Percentiles rank a stretch among this genome's conserved stretches.
Conservation (phyloP, 2,113 vertebrate species). For the Ursus arctos region DNA sequence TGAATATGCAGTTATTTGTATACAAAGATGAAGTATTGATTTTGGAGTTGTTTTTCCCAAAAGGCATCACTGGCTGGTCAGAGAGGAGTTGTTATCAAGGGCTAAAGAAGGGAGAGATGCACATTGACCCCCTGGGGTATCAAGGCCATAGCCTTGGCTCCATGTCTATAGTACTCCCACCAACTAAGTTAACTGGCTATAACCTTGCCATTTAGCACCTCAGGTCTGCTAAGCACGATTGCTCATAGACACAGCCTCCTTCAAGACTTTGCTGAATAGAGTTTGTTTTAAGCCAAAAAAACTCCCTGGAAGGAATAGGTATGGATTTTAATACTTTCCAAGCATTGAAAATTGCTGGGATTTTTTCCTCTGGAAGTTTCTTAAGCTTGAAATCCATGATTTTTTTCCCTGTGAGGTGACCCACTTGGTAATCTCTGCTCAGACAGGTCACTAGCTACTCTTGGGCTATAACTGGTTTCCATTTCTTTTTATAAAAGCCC, state of each 20-base stretch:
- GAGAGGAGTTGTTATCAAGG: not conserved
- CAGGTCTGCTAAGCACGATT: constrained; percentile 56
- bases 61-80: not conserved
- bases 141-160: constrained; percentile 32
- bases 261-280: constrained; percentile 63
- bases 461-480: constrained; percentile 45
- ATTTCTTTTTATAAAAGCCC: constrained; percentile 78
- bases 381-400: constrained; percentile 29
- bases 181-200: not conserved
- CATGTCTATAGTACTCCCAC: constrained; percentile 29
- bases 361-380: not conserved
- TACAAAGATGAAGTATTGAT: constrained; percentile 39
- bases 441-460: constrained; percentile 5
- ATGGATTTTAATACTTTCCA: constrained; percentile 61
- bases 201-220: constrained; percentile 23
- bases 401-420: constrained; percentile 42
- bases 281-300: constrained; percentile 49
- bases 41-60: constrained; percentile 45
- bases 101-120: constrained; percentile 12
- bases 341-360: constrained; percentile 7
- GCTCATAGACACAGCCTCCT: constrained; percentile 61
- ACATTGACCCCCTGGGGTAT: not conserved
- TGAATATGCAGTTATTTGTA: not conserved
- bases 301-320: constrained; percentile 47
- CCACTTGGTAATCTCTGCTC: constrained; percentile 41